These are phyloP conservation scores for Ptiloglossa arizonensis DNA, from an alignment of 1,140 invertebrate species.

Conservation along the genomic window DNA sequence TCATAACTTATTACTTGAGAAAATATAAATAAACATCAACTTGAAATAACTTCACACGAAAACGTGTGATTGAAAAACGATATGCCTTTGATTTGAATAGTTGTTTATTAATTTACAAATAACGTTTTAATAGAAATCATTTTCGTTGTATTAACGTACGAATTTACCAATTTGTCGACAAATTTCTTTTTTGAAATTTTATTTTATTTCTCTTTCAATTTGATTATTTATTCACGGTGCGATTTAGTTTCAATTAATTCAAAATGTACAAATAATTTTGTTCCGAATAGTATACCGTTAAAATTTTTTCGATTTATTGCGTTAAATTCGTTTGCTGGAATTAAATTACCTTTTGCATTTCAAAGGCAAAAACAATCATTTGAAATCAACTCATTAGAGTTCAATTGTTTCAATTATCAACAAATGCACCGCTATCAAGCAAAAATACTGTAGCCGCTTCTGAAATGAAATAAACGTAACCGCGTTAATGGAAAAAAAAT, in stretches of 20 bases:
- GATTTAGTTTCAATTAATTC: neutral
- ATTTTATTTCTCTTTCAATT: no score
- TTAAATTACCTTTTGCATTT: slow-evolving; percentile 14
- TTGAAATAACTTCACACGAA: no score
- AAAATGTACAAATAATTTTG: neutral
- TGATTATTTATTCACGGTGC: no score
- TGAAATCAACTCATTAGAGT: neutral
- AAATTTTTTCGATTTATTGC: neutral
- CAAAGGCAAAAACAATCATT: slow-evolving; percentile 8
- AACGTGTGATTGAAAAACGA: no score
- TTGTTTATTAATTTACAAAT: no score
- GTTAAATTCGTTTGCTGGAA: neutral
- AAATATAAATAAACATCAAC: no score
- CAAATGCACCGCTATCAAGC: neutral
- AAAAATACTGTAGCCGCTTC: neutral
- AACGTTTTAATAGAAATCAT: no score
- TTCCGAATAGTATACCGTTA: neutral
- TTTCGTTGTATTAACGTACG: no score
- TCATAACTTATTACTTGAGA: no score
- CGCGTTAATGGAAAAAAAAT: slow-evolving; percentile 24
- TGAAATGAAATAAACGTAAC: slow-evolving; percentile 3
- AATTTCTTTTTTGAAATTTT: no score
- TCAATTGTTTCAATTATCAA: neutral
- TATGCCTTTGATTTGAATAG: no score
- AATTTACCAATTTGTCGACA: no score